phyloP scores from a whole-genome alignment of 2,113 vertebrate genomes.

The Micromys minutus region DNA sequence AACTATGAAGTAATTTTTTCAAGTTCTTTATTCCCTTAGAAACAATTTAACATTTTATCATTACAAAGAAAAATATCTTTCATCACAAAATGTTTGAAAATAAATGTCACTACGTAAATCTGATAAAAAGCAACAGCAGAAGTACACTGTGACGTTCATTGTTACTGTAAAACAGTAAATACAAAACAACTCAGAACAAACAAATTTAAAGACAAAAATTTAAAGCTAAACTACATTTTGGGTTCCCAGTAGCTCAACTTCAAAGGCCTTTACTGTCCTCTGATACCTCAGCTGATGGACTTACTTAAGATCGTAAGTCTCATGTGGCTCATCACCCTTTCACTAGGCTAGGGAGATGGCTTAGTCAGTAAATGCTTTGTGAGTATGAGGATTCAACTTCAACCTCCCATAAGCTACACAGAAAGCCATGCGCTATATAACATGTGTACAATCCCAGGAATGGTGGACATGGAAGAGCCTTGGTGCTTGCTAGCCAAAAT shows the following conservation, averaged over 20 bases:
- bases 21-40: not conserved
- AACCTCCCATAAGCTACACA: not conserved
- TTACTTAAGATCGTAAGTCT: not conserved
- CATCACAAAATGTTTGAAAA: not conserved
- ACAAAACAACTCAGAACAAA: not conserved
- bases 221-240: constrained; percentile 18
- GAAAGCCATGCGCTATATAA: not conserved
- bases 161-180: not conserved
- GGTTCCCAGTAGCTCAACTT: not conserved
- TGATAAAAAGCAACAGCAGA: not conserved
- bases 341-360: not conserved
- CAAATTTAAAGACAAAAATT: not conserved
- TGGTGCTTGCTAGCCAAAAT: not conserved
- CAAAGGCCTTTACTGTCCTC: not conserved
- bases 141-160: not conserved
- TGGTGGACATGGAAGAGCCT: not conserved
- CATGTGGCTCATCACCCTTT: not conserved
- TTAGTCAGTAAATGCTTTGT: not conserved
- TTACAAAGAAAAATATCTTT: not conserved
- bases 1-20: not conserved
- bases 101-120: not conserved
- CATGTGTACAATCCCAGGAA: not conserved
- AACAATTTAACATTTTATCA: not conserved
- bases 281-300: not conserved
- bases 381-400: not conserved